Evolutionary conservation across 2,113 vertebrate genomes (phyloP), one percentile per base, ranked within the genome.

Genomic region (Actenoides lindsayi): DNA sequence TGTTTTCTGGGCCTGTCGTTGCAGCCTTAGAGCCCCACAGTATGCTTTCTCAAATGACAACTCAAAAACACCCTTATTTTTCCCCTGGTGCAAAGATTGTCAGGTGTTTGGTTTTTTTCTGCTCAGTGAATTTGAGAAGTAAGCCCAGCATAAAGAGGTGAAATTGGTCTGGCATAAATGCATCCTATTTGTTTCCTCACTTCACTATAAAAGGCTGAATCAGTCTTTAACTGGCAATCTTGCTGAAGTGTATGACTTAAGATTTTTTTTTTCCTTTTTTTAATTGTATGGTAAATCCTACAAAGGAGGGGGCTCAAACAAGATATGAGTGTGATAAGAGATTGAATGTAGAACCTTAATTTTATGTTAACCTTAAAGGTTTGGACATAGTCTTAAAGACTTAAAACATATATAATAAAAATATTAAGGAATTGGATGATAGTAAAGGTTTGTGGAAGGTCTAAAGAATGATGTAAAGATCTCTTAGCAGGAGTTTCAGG

Each of bases 241-340:
- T 48, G 17, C 24, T 83, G 59, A 63, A 59, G 20, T 35, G 16
- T 79, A 35, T 10, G 6, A 39, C 42, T 35, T 35, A 60, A 39
- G 31, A 59, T 53, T 13, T 51, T 18, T 30, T 69, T 48, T 53
- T 42, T 41, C 15, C 15, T 42, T 15, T 42, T 42, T 79, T 4
- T 7, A 87, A 60, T 23, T 28, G 31, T 46, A 23, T 70, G 23
- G 10, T 67, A 80, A 89, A 83, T 80, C 8, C 5, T 71, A 20
- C 3, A 12, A 65, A 88, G 69, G n/a, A 79, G 8, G 16, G 0
- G 11, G 11, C 37, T 94, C 18, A 90, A 16, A 51, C 20, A 63
- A 88, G 42, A 23, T 33, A 9, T 0, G 0, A 35, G 11, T 3
- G 3, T 8, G 10, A 10, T 54, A 63, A 67, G 28, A 67, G 18